These are phyloP conservation scores for pig (Sus scrofa) DNA, from an alignment of 2,113 vertebrate species.

Conservation along the genomic window T2T-Sscrofa CM000814.6:110439001-110439500, in stretches of 20 bases:
- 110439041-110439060: neutral
- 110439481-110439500: too few species aligned
- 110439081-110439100: neutral
- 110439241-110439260: neutral
- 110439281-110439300: neutral
- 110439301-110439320: neutral
- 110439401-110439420: too few species aligned
- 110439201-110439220: neutral
- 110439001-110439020: neutral
- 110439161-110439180: neutral
- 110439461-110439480: too few species aligned
- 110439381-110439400: too few species aligned
- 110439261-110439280: neutral
- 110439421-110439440: too few species aligned
- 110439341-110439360: neutral
- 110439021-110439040: slow-evolving; percentile 14
- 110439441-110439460: too few species aligned
- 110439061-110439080: neutral
- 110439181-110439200: neutral
- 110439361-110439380: too few species aligned
- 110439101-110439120: neutral
- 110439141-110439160: neutral
- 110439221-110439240: neutral
- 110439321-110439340: neutral
- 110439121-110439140: neutral